These are phyloP conservation scores for Darevskia nairensis DNA, from an alignment of 2,797 vertebrate species.

Conservation along the genomic window DNA sequence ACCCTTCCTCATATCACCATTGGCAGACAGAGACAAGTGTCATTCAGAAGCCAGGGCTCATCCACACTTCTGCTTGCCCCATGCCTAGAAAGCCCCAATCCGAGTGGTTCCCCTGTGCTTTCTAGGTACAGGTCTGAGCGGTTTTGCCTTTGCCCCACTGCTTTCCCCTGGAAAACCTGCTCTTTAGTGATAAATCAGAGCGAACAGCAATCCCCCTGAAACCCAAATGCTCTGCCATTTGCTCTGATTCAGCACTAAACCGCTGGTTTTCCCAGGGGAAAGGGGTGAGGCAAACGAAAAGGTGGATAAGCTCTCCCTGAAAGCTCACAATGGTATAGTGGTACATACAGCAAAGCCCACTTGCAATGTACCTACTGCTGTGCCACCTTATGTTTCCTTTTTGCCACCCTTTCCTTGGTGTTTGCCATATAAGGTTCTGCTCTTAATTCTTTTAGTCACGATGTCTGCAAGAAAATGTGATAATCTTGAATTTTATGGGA, in stretches of 20 bases:
- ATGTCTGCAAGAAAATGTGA: constrained; percentile 1
- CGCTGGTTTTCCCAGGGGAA: too few relatives aligned
- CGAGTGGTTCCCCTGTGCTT: too few relatives aligned
- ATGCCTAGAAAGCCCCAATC: too few relatives aligned
- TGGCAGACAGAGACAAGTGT: not conserved
- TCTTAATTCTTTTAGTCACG: not conserved
- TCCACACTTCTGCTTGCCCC: too few relatives aligned
- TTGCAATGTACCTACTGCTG: not conserved
- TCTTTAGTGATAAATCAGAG: too few relatives aligned
- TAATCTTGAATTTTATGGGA: not conserved
- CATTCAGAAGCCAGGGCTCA: not conserved
- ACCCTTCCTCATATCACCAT: not conserved
- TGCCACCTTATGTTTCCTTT: too few relatives aligned
- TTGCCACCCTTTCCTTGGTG: not conserved
- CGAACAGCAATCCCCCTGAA: too few relatives aligned
- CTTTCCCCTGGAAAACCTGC: too few relatives aligned
- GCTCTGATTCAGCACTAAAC: too few relatives aligned
- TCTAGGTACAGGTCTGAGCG: too few relatives aligned
- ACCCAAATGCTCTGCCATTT: too few relatives aligned
- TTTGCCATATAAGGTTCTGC: not conserved
- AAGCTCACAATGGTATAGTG: not conserved
- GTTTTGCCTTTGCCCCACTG: not conserved
- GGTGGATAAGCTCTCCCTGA: not conserved
- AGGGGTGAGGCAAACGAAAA: too few relatives aligned
- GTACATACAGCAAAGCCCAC: not conserved